Percentiles rank a stretch among this genome's conserved stretches.
These are phyloP conservation scores for Malaclemys terrapin DNA, from an alignment of 2,113 vertebrate species.

Conservation along the genomic window DNA sequence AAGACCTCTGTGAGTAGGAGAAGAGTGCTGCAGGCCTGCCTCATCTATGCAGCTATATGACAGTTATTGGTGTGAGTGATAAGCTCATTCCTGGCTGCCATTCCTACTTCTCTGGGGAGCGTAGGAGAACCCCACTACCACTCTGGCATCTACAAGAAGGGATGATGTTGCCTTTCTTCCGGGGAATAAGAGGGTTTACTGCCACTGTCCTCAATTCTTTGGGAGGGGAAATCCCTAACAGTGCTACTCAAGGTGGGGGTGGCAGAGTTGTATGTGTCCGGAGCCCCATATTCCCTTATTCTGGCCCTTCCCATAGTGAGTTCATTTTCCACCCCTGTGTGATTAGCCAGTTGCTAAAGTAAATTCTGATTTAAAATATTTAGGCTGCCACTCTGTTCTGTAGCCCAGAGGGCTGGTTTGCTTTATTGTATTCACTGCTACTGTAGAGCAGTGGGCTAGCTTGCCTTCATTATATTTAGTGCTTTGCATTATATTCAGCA, in stretches of 20 bases:
- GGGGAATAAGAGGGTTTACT: neutral
- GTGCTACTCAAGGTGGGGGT: neutral
- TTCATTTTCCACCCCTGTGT: neutral
- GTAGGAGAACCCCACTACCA: neutral
- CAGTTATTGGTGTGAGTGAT: neutral
- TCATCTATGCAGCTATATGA: neutral
- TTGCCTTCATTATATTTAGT: no score
- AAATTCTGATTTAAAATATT: neutral
- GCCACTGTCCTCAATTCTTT: neutral
- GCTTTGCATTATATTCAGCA: no score
- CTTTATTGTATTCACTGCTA: no score
- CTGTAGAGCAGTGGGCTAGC: no score
- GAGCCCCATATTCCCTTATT: neutral
- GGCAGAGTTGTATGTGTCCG: no score
- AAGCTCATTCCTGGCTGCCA: neutral
- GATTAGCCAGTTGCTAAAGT: neutral
- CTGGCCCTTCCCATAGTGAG: neutral
- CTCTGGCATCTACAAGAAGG: neutral
- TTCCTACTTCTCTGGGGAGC: neutral
- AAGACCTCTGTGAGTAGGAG: neutral
- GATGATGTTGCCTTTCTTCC: no score
- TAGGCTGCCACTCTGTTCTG: neutral
- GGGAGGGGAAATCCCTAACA: neutral
- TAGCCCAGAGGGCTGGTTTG: no score
- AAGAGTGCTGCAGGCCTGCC: neutral